phyloP scores from a whole-genome alignment of 2,888 invertebrate species.

The Hyles lineata region DNA sequence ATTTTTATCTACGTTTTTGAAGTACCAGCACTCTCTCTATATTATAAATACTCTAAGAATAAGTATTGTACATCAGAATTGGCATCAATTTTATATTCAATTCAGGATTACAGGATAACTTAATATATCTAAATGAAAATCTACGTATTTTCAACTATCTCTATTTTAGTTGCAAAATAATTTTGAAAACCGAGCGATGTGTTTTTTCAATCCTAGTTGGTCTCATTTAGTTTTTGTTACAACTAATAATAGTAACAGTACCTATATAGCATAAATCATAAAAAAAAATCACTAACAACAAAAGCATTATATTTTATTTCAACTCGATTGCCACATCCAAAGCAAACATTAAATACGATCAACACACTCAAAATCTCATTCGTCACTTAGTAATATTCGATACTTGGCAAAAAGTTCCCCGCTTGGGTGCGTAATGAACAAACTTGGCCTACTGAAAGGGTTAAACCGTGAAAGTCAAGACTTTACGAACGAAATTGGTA shows the following conservation, averaged over 20 bases:
- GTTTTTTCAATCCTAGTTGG: no score
- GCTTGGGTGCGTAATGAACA: slow-evolving; percentile 66
- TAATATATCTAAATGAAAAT: no score
- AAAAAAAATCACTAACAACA: not conserved
- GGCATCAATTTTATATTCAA: no score
- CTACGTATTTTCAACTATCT: no score
- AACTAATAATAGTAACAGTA: not conserved
- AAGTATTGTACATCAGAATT: no score
- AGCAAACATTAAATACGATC: slow-evolving; percentile 45
- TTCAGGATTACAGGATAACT: no score
- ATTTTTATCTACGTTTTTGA: no score
- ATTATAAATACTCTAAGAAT: no score
- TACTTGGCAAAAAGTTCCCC: slow-evolving; percentile 61
- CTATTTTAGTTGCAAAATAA: no score
- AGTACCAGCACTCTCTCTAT: no score
- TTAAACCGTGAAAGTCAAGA: slow-evolving; percentile 66
- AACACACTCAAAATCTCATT: slow-evolving; percentile 63
- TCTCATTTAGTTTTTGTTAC: not conserved
- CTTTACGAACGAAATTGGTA: slow-evolving; percentile 73
- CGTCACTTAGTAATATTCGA: slow-evolving; percentile 58
- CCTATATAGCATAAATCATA: not conserved
- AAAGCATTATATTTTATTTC: not conserved
- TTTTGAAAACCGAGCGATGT: no score
- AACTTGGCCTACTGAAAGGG: slow-evolving; percentile 71
- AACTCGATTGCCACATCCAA: slow-evolving; percentile 45